These are phyloP conservation scores for Dryocosmus kuriphilus DNA, from an alignment of 2,888 invertebrate genomes.

Conservation along the genomic window DNA sequence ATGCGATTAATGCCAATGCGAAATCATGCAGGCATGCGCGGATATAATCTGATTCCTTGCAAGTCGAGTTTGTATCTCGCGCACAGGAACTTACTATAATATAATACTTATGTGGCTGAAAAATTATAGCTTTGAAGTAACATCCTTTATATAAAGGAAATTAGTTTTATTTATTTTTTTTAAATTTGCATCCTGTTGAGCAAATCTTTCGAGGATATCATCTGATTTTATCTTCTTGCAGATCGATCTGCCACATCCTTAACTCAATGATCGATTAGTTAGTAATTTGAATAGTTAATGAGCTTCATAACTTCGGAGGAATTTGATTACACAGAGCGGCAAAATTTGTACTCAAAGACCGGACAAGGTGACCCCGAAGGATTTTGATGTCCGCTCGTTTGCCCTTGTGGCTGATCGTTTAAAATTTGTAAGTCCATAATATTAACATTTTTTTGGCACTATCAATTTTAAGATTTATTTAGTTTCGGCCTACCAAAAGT, in stretches of 20 bases:
- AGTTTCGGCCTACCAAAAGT: too few species aligned
- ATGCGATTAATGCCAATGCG: constrained; percentile 3
- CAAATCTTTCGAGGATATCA: not conserved
- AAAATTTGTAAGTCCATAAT: too few species aligned
- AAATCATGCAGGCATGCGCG: constrained; percentile 1
- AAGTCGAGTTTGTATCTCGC: not conserved
- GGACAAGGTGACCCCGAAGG: too few species aligned
- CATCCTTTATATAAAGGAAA: not conserved
- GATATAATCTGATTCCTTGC: constrained; percentile 3
- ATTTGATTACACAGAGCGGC: too few species aligned
- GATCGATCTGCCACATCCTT: not conserved
- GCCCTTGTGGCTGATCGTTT: too few species aligned
- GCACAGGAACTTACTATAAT: constrained; percentile 1
- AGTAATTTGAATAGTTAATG: too few species aligned
- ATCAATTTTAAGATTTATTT: too few species aligned
- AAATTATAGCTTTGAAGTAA: not conserved
- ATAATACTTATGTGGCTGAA: not conserved
- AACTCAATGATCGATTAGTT: not conserved
- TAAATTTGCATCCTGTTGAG: not conserved
- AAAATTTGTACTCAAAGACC: too few species aligned
- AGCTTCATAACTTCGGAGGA: not conserved
- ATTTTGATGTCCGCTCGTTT: too few species aligned
- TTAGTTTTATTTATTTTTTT: not conserved
- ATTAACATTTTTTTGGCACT: too few species aligned
- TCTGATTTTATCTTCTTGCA: not conserved